Evolutionary conservation across 2,113 vertebrate species (phyloP).

Genomic region (Acrocephalus kingi): DNA sequence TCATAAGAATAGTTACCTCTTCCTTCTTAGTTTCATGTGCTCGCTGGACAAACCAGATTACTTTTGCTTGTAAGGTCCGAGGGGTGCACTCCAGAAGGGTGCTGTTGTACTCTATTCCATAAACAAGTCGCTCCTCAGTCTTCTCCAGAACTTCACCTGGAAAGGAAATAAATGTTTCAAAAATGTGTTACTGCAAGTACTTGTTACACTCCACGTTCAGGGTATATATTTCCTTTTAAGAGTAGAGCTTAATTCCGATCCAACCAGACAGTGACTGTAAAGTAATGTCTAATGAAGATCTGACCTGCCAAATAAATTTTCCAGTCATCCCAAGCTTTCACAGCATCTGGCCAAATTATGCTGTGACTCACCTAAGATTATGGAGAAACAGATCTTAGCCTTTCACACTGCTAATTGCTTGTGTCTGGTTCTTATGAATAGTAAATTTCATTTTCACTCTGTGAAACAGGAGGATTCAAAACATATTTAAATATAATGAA

Average conservation of each 20-base stretch:
- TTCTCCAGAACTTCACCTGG: slow-evolving; percentile 73
- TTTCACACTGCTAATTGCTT: not conserved
- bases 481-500: not conserved
- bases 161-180: not conserved
- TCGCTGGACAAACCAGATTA: slow-evolving; percentile 89
- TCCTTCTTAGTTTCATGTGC: slow-evolving; percentile 77
- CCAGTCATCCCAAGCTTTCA: not conserved
- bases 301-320: not conserved
- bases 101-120: slow-evolving; percentile 91
- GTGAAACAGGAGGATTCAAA: not conserved
- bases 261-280: not conserved
- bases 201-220: not conserved
- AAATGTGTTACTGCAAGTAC: not conserved
- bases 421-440: not conserved
- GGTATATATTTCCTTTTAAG: not conserved
- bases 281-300: not conserved
- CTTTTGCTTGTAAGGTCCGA: slow-evolving; percentile 89
- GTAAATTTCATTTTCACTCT: not conserved
- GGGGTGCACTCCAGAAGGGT: slow-evolving; percentile 92
- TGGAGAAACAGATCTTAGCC: not conserved
- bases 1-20: slow-evolving; percentile 76
- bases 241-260: not conserved
- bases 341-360: not conserved
- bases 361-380: not conserved
- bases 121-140: slow-evolving; percentile 81